Conservation (phyloP, 2,113 vertebrate genomes). For the Coracopsis vasa region DNA sequence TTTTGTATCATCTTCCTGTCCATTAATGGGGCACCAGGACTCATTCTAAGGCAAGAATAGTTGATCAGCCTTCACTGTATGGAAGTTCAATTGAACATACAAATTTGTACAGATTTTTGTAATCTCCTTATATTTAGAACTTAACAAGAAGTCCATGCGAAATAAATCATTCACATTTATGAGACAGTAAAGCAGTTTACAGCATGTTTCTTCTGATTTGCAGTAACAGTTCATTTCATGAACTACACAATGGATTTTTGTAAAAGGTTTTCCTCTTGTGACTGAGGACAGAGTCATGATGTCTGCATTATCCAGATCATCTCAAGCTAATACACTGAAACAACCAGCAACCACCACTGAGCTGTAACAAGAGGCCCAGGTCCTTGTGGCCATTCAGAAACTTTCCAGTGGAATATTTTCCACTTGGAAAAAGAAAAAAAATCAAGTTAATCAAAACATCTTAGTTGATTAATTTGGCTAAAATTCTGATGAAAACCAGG, state of each 20-base stretch:
- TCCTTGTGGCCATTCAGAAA: not conserved
- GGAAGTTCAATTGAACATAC: not conserved
- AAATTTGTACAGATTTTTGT: not conserved
- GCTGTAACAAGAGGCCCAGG: not conserved
- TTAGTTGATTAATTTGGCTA: not conserved
- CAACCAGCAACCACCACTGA: not conserved
- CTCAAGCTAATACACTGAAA: not conserved
- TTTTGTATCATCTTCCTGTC: not conserved
- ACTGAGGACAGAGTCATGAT: not conserved
- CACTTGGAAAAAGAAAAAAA: not conserved
- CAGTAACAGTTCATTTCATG: not conserved
- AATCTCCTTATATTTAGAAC: not conserved
- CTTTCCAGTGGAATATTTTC: not conserved
- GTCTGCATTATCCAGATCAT: not conserved
- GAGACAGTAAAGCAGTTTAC: not conserved
- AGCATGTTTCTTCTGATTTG: not conserved
- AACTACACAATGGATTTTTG: not conserved
- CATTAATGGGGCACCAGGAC: not conserved
- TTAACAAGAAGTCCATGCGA: not conserved
- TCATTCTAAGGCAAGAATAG: not conserved
- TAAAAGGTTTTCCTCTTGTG: not conserved
- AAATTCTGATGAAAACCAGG: constrained; percentile 1
- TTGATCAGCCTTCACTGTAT: not conserved
- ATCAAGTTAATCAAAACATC: not conserved
- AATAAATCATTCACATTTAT: not conserved